Conservation (phyloP, 2,113 vertebrate genomes). For the Protobothrops mucrosquamatus region DNA sequence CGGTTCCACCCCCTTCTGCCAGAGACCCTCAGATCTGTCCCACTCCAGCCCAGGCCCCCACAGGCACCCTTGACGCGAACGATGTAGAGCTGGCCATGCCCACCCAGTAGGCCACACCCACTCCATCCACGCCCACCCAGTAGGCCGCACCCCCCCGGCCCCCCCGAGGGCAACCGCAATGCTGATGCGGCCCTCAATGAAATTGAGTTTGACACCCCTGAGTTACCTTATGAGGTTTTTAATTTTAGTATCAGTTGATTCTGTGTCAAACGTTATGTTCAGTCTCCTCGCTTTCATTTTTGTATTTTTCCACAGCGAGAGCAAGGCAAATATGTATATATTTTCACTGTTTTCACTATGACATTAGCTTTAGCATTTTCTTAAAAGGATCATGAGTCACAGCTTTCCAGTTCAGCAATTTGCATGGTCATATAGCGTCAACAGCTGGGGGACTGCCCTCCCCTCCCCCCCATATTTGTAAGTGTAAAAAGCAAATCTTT, state of each 20-base stretch:
- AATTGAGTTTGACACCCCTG: too few relatives aligned
- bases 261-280: background rate
- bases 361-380: conserved; percentile 19
- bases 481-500: background rate
- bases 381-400: conserved; percentile 16
- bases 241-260: conserved; percentile 20
- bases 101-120: too few relatives aligned
- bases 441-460: conserved; percentile 5
- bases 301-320: conserved; percentile 43
- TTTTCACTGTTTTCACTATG: conserved; percentile 35
- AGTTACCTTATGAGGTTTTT: background rate
- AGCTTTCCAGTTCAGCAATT: conserved; percentile 3
- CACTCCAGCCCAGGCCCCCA: too few relatives aligned
- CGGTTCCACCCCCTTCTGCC: too few relatives aligned
- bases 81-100: too few relatives aligned
- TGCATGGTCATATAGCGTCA: conserved; percentile 24
- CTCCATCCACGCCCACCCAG: too few relatives aligned
- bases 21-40: too few relatives aligned
- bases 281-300: background rate
- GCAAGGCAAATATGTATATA: background rate
- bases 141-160: too few relatives aligned
- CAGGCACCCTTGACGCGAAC: too few relatives aligned
- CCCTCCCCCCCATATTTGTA: background rate
- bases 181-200: too few relatives aligned
- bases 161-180: too few relatives aligned